Base-by-base conservation (phyloP, 2,797 vertebrate genomes). In the Crax fasciolata region DNA sequence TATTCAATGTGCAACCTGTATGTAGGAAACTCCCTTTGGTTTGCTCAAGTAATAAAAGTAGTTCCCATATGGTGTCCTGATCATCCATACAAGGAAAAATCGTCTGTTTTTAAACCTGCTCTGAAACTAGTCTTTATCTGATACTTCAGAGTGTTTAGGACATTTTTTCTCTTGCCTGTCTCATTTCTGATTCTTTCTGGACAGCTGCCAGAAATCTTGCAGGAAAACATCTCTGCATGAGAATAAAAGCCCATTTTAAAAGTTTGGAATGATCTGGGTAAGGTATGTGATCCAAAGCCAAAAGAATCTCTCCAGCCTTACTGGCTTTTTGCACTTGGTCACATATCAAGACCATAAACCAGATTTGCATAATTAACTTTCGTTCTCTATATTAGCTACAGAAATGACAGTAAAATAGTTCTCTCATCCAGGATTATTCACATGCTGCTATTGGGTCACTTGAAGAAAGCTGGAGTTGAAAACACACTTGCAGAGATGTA, bases 181-280 rank as follows among this genome's bases (percentile, higher is more conserved):
- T 87, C 46, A 48, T 83, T 97, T 77, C 61, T 84, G 46, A 80
- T 62, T 87, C 78, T 82, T 84, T 77, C 68, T 85, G 72, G 46
- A 89, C 23, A 27, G 75, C 13, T 84, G 57, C 32, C 65, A 90
- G 28, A 77, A 71, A 5, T 65, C 41, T 57, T 84, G 71, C 17
- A 80, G 43, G 24, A 93, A 93, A 66, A 19, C 35, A 89, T 39
- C 44, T 95, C 57, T 46, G 62, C 57, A 74, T 54, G 18, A 90
- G 80, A 92, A 89, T 89, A 76, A 91, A 94, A 87, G 17, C 13
- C 19, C 15, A 48, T 84, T 93, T 95, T 57, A 70, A 91, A 94
- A 61, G 10, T 43, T 11, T 92, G n/a, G 20, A 57, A 59, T 84
- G 19, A 12, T 43, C 72, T 73, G 38, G 25, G 24, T 59, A 38